phyloP scores from a whole-genome alignment of 2,888 invertebrate species.

The Galerucella pusilla region DNA sequence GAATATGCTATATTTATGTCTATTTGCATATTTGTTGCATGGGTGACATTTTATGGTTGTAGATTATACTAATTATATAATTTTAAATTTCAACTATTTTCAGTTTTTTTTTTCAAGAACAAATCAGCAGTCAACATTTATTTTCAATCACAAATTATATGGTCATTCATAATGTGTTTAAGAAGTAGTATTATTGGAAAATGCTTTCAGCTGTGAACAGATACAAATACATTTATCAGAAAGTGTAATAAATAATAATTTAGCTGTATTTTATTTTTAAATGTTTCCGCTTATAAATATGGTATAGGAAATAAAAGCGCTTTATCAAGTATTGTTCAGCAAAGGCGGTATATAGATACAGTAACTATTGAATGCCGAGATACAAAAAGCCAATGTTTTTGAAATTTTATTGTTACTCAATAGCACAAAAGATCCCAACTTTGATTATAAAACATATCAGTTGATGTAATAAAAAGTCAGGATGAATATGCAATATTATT shows the following conservation, averaged over 20 bases:
- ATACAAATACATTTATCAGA: too few species aligned
- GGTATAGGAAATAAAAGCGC: background rate
- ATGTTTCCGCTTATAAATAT: background rate
- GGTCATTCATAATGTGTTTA: too few species aligned
- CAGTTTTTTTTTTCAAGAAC: too few species aligned
- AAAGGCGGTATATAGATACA: background rate
- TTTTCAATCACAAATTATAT: too few species aligned
- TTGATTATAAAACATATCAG: background rate
- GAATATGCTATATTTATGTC: too few species aligned
- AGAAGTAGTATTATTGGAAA: too few species aligned
- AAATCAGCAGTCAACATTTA: too few species aligned
- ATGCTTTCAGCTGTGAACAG: too few species aligned
- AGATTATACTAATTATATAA: too few species aligned
- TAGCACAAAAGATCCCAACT: background rate
- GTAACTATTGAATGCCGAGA: background rate
- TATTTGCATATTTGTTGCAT: too few species aligned
- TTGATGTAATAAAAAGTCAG: background rate
- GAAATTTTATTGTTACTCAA: background rate
- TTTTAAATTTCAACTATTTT: too few species aligned
- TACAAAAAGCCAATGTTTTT: background rate
- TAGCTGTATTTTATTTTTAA: slow-evolving; percentile 1
- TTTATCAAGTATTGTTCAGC: background rate
- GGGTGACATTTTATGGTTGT: too few species aligned
- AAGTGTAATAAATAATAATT: background rate
- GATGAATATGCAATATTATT: background rate